Base-by-base conservation (phyloP, 2,113 vertebrate genomes). In the Phylloscopus trochilus region DNA sequence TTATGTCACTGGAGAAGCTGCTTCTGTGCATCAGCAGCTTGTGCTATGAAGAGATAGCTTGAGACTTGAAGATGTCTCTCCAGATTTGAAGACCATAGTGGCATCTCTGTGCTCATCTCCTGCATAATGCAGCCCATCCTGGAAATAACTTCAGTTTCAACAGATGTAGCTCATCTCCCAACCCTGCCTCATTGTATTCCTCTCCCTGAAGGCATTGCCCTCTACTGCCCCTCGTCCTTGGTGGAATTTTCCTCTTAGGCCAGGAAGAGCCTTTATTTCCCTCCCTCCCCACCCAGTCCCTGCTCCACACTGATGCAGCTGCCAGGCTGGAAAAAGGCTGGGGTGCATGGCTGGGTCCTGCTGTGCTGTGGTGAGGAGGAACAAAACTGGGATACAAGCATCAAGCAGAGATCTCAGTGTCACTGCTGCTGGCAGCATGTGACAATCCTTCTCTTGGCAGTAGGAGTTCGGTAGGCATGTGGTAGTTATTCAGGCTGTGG, bases 221-320 rank as follows among this genome's bases (percentile, higher is more conserved):
- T 35, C 5, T 22, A 18, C 31, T 68, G 19, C 15, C 10, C 69
- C 35, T 52, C 41, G 64, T 90, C 47, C 23, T 68, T 73, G 24
- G 39, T 60, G 37, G 8, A 23, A 3, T 58, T 83, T 92, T 39
- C 17, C 43, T 7, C 2, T 8, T 28, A 64, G 68, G 4, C 19
- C 13, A 9, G 27, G 16, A 84, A 24, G 9, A 72, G 9, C 10
- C 2, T 11, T 15, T 43, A 17, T 58, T 26, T 70, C 76, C 13
- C 4, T 55, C 22, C 13, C 5, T 56, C 21, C 6, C 6, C 24
- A 5, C 20, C 20, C 13, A 17, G 31, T 8, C 11, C 7, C 24
- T 24, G 41, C 11, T 83, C 6, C 6, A 9, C 11, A 31, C 4
- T 0, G 0, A 12, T 52, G 37, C 22, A 46, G 17, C 35, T 3